Base-by-base conservation (phyloP, 2,797 vertebrate species). In the Holocentrus rufus region DNA sequence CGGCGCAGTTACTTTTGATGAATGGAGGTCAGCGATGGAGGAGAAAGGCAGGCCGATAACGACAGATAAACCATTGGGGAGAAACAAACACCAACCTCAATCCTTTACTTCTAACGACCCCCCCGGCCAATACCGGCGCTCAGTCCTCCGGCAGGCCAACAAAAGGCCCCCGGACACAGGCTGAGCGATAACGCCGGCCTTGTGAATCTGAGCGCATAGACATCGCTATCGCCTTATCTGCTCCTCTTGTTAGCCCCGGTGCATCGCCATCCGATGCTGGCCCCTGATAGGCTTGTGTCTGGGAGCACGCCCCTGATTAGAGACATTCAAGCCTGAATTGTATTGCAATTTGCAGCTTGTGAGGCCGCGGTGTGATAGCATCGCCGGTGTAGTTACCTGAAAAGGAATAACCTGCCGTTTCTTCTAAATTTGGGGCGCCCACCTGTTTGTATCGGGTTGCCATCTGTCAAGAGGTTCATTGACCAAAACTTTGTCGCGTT, bases 1-100 rank as follows among this genome's bases (percentile, higher is more conserved):
- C 64, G 67, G 79, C 85, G 65, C 55, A 15, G 83, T 87, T 91
- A 89, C 82, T 84, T 86, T 73, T 92, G 90, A 92, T 92, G 77
- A 87, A 93, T 91, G 82, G 86, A 84, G 80, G 86, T 85, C 76
- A 66, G 73, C 63, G 20, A 2, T 57, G 66, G 65, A 76, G 68
- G 76, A 85, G 85, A 89, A 83, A 83, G 85, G 61, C 55, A 72
- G 69, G 76, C 72, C 75, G 89, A 92, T 91, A 87, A 91, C 39
- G 23, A 68, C 62, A 72, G 79, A 90, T 78, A 77, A 85, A 84
- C 68, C 22, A 4, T 2, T 27, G 20, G 52, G 56, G 53, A 71
- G 74, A 85, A 77, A 86, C 78, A 84, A 85, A 85, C 77, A 74
- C 52, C 73, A 42, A 78, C 67, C 65, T 82, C 75, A 77, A 65